phyloP scores from a whole-genome alignment of 2,797 vertebrate genomes.

The Morelia viridis region DNA sequence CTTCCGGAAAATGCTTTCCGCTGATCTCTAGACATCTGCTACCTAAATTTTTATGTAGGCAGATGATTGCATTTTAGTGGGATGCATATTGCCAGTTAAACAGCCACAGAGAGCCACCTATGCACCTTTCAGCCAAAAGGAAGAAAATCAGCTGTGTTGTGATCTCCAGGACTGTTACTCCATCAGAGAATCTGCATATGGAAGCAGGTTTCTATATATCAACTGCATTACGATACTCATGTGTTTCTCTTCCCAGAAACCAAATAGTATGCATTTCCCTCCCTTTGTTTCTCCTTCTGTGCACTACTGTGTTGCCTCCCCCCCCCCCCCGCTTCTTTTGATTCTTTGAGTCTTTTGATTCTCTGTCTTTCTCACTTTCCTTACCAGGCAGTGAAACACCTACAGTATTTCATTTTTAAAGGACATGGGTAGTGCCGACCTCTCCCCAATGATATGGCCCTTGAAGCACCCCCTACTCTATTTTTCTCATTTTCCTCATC shows the following conservation, averaged over 20 bases:
- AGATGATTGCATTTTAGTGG: background rate
- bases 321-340: background rate
- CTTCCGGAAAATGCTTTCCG: background rate
- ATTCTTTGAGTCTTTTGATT: background rate
- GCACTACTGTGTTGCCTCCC: background rate
- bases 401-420: background rate
- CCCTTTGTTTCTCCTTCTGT: background rate
- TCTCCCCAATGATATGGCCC: background rate
- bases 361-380: background rate
- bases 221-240: background rate
- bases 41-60: background rate
- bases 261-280: background rate
- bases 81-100: background rate
- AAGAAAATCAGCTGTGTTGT: background rate
- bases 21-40: background rate
- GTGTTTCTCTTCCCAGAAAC: background rate
- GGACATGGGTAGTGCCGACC: background rate
- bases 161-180: background rate
- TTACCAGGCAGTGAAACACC: background rate
- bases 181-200: background rate
- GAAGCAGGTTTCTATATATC: background rate
- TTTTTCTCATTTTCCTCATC: slow-evolving; percentile 9
- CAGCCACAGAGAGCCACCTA: background rate
- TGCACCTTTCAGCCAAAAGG: background rate
- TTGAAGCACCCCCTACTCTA: slow-evolving; percentile 21